phyloP scores from a whole-genome alignment of 2,113 vertebrate species.

The Rhizomys pruinosus region DNA sequence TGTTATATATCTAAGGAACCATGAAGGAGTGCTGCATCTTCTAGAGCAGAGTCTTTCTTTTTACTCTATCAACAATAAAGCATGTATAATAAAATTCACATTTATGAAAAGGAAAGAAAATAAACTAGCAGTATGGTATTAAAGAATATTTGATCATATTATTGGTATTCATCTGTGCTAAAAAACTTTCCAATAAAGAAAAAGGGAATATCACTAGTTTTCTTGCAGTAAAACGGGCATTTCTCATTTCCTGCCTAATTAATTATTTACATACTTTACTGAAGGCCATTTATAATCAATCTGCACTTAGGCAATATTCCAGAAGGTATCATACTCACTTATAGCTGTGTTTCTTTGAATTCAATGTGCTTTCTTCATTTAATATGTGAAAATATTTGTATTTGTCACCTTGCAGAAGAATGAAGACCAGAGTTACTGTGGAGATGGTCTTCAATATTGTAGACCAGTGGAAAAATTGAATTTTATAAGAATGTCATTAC shows the following conservation, averaged over 20 bases:
- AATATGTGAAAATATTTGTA: neutral
- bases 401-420: neutral
- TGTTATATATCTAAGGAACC: neutral
- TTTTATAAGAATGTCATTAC: neutral
- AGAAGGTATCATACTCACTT: neutral
- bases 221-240: slow-evolving; percentile 9
- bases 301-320: slow-evolving; percentile 8
- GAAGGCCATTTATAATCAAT: slow-evolving; percentile 47
- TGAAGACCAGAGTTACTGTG: neutral
- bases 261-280: slow-evolving; percentile 68
- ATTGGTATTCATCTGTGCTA: slow-evolving; percentile 57
- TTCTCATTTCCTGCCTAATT: slow-evolving; percentile 68
- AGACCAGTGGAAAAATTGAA: neutral
- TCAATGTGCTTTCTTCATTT: slow-evolving; percentile 20
- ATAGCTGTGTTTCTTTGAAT: slow-evolving; percentile 26
- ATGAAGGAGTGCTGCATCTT: neutral
- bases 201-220: slow-evolving; percentile 50
- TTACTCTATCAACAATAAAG: slow-evolving; percentile 24
- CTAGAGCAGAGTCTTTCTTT: neutral
- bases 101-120: slow-evolving; percentile 44
- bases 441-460: neutral
- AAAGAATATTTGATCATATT: slow-evolving; percentile 62
- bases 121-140: slow-evolving; percentile 39
- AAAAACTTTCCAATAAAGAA: slow-evolving; percentile 62
- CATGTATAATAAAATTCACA: slow-evolving; percentile 46